These are phyloP conservation scores for Saturnia japonica DNA, from an alignment of 2,888 invertebrate genomes.

Conservation along the genomic window DNA sequence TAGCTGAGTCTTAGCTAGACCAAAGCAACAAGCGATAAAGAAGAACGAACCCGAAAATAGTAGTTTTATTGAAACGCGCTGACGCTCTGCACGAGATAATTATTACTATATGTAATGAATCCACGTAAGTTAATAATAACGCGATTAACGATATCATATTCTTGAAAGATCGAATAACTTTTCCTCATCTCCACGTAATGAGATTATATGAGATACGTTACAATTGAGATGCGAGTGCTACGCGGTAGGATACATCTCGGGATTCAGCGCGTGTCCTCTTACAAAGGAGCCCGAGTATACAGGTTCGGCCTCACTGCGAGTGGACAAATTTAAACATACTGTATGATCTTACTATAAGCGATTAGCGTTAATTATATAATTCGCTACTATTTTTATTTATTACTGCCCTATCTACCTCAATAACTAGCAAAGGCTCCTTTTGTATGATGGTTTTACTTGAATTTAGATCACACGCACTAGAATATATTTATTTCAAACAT, in stretches of 20 bases:
- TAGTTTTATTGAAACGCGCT: not conserved
- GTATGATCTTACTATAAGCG: no score
- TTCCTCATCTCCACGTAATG: constrained; percentile 10
- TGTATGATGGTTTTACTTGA: not conserved
- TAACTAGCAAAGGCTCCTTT: not conserved
- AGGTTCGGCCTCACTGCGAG: not conserved
- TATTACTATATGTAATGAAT: not conserved
- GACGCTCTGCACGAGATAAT: not conserved
- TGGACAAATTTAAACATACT: not conserved
- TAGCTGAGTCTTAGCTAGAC: not conserved
- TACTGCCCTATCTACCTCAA: no score
- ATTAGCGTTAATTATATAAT: not conserved
- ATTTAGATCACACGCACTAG: no score
- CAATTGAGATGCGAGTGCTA: constrained; percentile 3
- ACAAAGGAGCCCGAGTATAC: not conserved
- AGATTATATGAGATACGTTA: constrained; percentile 12
- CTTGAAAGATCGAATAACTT: constrained; percentile 8
- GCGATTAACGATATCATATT: constrained; percentile 13
- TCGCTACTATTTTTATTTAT: no score
- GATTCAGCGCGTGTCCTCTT: constrained; percentile 12
- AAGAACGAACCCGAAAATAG: not conserved
- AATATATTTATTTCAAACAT: no score
- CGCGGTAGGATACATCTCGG: not conserved
- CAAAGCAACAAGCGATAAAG: not conserved
- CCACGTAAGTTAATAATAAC: constrained; percentile 7